Evolutionary conservation across 2,797 vertebrate species (phyloP), one percentile per base, ranked within the genome.

Genomic region (Poliocrania exsul): DNA sequence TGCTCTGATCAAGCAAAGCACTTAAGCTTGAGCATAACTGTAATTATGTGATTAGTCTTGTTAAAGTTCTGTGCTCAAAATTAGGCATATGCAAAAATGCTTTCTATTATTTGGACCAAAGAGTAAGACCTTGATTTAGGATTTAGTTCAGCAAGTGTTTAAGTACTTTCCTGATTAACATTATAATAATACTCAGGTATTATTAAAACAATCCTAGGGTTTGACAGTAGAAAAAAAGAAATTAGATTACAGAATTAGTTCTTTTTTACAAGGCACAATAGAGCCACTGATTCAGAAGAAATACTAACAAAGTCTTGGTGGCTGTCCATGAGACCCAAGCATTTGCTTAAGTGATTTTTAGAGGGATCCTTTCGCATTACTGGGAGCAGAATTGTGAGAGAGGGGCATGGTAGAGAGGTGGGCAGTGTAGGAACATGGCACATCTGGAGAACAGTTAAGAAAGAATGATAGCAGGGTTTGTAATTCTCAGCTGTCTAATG

Each of bases 31-130:
- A 94, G 47, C 40, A 72, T 79, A 81, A 65, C 65, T 86, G 50
- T 95, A 91, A 95, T 95, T 94, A 95, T 44, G 40, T 86, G 72
- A 95, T 95, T 94, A 93, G 72, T 84, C 58, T 67, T 75, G 50
- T 91, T 92, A 94, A 89, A 96, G 69, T 93, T 85, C 86, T 89
- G 50, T 71, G 61, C 75, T 89, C 57, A 82, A 89, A 95, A 92
- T 86, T 31, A 91, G 57, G 31, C 49, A 49, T 81, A 74, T 1
- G 23, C 49, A 60, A 85, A 94, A 91, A 83, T 46, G 57, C 69
- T 88, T 91, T 64, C 87, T 81, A 69, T 73, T 84, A 66, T 92
- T 83, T 71, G 57, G 65, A 71, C 56, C 81, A 50, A 86, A 69
- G 82, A 81, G 65, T 83, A 74, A 69, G 89, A 81, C 80, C n/a